Base-by-base conservation (phyloP, 1,140 invertebrate species). In the Dreissena polymorpha region DNA sequence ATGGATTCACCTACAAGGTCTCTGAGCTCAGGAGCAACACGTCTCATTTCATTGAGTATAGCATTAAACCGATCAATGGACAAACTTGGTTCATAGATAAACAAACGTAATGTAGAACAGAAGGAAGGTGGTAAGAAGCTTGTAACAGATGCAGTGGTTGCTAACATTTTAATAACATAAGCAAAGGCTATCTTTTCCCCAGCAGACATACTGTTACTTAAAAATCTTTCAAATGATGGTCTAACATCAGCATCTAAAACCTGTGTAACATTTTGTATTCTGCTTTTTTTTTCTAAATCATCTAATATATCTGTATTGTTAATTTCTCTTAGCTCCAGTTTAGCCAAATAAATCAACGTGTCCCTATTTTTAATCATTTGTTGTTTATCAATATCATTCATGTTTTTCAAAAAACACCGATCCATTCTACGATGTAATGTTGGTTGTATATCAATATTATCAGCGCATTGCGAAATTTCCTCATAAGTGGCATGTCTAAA, bases 401-500 rank as follows among this genome's bases (percentile, higher is more conserved):
- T 13, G 10, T 75, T 76, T 63, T 69, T 50, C 14, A 83, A 21
- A 39, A 83, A 83, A 63, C 64, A 75, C 55, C 81, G 57, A 18
- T 68, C 39, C 64, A 70, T 75, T 64, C 81, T 57, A 12, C 81
- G 16, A 53, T 83, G 72, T 29, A 73, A 67, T 10, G 72, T 69
- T 6, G 21, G 55, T 0, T 71, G 51, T 6, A 76, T 55, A 65
- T 10, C 0, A n/a, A 49, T 39, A 16, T 13, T 25, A 50, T 18
- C 5, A 73, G 65, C 69, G 53, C 63, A 27, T 16, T 67, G 77
- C n/a, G 39, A 23, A 16, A 86, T 78, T 55, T 68, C 64, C 14
- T 50, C 65, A 83, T 73, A 63, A 5, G 18, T 63, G 0, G 79
- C 75, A 86, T 84, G 69, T 49, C 81, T 55, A 70, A 86, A 86